Evolutionary conservation across 2,888 invertebrate species (phyloP), one percentile per base, ranked within the genome.

Genomic region (Creontiades dilutus): DNA sequence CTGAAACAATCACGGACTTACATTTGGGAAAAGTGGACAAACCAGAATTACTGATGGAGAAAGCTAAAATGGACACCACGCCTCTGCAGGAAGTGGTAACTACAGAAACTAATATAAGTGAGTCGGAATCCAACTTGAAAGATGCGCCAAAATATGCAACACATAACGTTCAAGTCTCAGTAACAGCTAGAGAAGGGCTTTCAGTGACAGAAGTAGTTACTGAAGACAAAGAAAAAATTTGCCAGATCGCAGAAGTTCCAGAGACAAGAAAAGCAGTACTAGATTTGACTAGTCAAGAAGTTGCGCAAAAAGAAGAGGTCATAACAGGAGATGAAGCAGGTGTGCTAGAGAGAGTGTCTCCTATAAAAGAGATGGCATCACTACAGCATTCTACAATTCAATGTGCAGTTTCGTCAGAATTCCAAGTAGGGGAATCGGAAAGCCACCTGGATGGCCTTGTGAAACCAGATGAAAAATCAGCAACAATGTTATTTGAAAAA

Each of bases 401-500:
- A 47, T 90, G 90, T 84, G 91, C 91, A 46, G 89, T 92, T 47
- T 84, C 91, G 28, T 91, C 91, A 46, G 90, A 91, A 37, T 91
- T 68, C 19, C 85, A 88, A 28, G 78, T 90, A n/a, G 90, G 89
- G 16, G 92, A 91, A 85, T 82, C 89, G 68, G 92, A 92, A 90
- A 91, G 91, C 52, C 89, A 90, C n/a, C 90, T 91, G 68, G 75
- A 75, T 23, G 19, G 90, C 89, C 92, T 93, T 11, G 92, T 93
- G 46, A 93, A 93, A 91, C 93, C 94, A n/a, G 92, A 93, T 84
- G 92, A 92, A 78, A 94, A 94, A 92, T 93, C 93, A 37, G 94
- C 94, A 11, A 93, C 94, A 88, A 92, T 95, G 48, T 94, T 92
- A 48, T 95, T 94, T 93, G 94, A 93, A 92, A 95, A 94, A 94